A percentile compares a stretch with the other conserved stretches of the same genome.
Conservation (phyloP, 1,140 invertebrate genomes). For the Pentalonia nigronervosa region DNA sequence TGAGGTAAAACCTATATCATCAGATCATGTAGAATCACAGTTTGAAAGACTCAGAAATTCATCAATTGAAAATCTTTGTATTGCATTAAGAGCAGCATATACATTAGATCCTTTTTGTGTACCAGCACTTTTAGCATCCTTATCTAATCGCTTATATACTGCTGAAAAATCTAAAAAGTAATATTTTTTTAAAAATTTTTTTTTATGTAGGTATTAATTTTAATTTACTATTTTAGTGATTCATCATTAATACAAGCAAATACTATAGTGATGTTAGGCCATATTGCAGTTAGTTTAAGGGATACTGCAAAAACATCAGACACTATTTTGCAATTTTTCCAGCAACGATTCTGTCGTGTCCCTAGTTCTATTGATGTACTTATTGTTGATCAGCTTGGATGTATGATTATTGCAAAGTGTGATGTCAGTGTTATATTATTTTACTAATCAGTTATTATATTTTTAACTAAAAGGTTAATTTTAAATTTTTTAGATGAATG, state of each 20-base stretch:
- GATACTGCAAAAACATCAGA: conserved; percentile 91
- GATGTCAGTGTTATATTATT: conserved; percentile 66
- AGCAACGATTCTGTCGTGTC: conserved; percentile 92
- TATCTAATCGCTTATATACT: conserved; percentile 94
- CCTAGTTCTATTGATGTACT: conserved; percentile 86
- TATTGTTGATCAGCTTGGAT: conserved; percentile 96
- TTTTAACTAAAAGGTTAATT: background rate
- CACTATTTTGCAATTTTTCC: conserved; percentile 96
- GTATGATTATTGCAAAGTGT: conserved; percentile 93
- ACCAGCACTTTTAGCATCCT: conserved; percentile 89
- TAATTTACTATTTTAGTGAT: conserved; percentile 70
- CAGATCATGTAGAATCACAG: conserved; percentile 58
- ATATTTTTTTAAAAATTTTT: conserved; percentile 1
- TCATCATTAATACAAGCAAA: conserved; percentile 92
- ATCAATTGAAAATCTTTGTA: conserved; percentile 95
- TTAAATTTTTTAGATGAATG: conserved; percentile 67
- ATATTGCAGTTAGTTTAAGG: conserved; percentile 92
- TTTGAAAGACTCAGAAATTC: conserved; percentile 73
- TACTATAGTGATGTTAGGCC: conserved; percentile 95
- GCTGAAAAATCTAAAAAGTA: conserved; percentile 82
- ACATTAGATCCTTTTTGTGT: conserved; percentile 89
- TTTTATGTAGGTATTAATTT: background rate
- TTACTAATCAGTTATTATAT: background rate
- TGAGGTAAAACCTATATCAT: conserved; percentile 49
- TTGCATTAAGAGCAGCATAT: conserved; percentile 88